A percentile compares a stretch with the other conserved stretches of the same genome.
These are phyloP conservation scores for Chrysomela aeneicollis DNA, from an alignment of 2,888 invertebrate species.

Conservation along the genomic window DNA sequence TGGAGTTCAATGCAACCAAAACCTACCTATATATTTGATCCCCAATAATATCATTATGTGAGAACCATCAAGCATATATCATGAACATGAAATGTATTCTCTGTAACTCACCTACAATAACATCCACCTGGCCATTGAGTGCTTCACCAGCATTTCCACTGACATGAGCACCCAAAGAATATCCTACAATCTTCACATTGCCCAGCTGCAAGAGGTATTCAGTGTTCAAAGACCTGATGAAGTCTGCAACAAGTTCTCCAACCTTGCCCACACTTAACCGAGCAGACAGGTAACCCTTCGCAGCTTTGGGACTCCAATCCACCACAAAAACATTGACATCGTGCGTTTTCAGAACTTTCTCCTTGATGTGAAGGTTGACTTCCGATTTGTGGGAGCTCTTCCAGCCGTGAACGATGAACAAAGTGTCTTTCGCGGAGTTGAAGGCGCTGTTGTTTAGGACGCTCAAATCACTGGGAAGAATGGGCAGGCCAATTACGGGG, in stretches of 20 bases:
- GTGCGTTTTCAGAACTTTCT: slow-evolving; percentile 41
- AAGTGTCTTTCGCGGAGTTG: slow-evolving; percentile 40
- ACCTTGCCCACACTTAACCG: slow-evolving; percentile 42
- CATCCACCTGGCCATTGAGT: slow-evolving; percentile 40
- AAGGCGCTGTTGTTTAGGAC: slow-evolving; percentile 37
- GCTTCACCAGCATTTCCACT: slow-evolving; percentile 42
- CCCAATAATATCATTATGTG: no score
- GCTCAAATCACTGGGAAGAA: slow-evolving; percentile 33
- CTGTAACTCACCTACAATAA: slow-evolving; percentile 42
- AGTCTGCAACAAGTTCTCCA: slow-evolving; percentile 43
- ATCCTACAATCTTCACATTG: slow-evolving; percentile 38
- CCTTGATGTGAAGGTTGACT: slow-evolving; percentile 45
- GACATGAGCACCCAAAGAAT: slow-evolving; percentile 54
- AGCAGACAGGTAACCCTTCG: slow-evolving; percentile 38
- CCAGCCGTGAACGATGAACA: slow-evolving; percentile 55
- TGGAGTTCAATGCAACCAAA: no score
- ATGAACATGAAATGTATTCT: no score
- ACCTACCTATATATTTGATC: no score
- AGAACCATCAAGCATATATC: no score
- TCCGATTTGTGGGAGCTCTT: slow-evolving; percentile 45
- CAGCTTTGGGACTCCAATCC: slow-evolving; percentile 51
- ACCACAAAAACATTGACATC: slow-evolving; percentile 55
- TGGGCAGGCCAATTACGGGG: slow-evolving; percentile 25
- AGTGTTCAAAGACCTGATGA: background rate
- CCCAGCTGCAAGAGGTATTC: slow-evolving; percentile 19